These are phyloP conservation scores for Urocolius indicus DNA, from an alignment of 2,113 vertebrate genomes.

Conservation along the genomic window DNA sequence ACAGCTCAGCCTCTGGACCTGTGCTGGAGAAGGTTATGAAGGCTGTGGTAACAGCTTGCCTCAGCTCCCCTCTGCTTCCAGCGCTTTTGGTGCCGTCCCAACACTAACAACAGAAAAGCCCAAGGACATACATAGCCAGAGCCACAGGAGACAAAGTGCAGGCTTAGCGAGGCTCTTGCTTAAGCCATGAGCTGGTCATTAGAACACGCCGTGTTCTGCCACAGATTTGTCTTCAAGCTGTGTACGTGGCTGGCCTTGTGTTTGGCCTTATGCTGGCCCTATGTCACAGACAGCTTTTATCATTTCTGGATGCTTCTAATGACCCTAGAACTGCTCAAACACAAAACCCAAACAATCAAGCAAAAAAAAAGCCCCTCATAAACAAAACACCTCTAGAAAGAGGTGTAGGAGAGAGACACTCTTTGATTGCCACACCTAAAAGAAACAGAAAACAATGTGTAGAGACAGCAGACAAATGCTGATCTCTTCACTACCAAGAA, in stretches of 20 bases:
- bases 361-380: neutral
- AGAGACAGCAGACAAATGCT: neutral
- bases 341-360: neutral
- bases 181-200: neutral
- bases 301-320: neutral
- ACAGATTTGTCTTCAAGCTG: neutral
- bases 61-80: neutral
- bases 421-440: neutral
- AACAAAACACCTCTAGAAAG: neutral
- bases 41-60: neutral
- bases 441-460: neutral
- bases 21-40: neutral
- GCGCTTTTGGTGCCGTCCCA: neutral
- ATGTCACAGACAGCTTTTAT: neutral
- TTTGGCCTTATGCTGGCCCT: neutral
- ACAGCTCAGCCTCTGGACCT: neutral
- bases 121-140: neutral
- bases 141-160: rapidly evolving
- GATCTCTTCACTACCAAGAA: neutral
- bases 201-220: neutral
- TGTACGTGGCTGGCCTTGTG: rapidly evolving
- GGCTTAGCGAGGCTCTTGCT: neutral
- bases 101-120: neutral
- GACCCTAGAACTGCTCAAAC: neutral
- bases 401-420: neutral